Percentiles rank a stretch among this genome's conserved stretches.
phyloP scores from a whole-genome alignment of 2,888 invertebrate species.

The Caenorhabditis afra region DNA sequence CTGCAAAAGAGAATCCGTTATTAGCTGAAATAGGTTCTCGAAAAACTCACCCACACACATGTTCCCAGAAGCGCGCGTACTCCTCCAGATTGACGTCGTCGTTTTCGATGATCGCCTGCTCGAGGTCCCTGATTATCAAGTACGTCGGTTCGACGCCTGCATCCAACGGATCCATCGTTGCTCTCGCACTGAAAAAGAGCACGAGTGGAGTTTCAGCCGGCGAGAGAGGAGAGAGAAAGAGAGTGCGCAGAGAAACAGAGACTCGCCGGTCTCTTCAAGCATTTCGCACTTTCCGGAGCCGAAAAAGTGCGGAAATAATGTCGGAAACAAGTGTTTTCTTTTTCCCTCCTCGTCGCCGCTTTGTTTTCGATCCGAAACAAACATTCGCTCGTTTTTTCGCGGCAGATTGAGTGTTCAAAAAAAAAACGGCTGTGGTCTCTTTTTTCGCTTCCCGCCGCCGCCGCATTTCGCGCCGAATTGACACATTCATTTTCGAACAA shows the following conservation, averaged over 20 bases:
- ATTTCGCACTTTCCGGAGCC: slow-evolving; percentile 22
- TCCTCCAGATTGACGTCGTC: slow-evolving; percentile 47
- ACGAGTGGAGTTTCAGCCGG: not conserved
- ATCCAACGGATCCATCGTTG: not conserved
- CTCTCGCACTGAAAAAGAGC: not conserved
- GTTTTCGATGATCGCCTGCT: slow-evolving; percentile 13
- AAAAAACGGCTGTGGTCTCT: slow-evolving; percentile 10
- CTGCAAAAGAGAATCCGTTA: slow-evolving; percentile 3
- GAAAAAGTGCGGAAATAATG: slow-evolving; percentile 8
- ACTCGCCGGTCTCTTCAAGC: not conserved
- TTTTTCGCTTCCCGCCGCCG: slow-evolving; percentile 8
- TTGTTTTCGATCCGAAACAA: slow-evolving; percentile 16
- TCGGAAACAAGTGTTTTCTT: slow-evolving; percentile 23
- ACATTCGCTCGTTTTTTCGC: slow-evolving; percentile 15
- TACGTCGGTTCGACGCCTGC: slow-evolving; percentile 34
- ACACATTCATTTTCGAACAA: slow-evolving; percentile 8
- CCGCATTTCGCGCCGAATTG: not conserved
- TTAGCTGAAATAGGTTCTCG: not conserved
- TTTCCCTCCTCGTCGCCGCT: not conserved
- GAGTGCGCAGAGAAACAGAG: slow-evolving; percentile 5
- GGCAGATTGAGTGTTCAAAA: not conserved
- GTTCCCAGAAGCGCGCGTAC: slow-evolving; percentile 44
- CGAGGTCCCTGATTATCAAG: slow-evolving; percentile 33
- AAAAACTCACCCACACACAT: slow-evolving; percentile 40
- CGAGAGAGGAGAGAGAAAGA: not conserved